phyloP scores from a whole-genome alignment of 2,888 invertebrate genomes.

The Tenodera sinensis region DNA sequence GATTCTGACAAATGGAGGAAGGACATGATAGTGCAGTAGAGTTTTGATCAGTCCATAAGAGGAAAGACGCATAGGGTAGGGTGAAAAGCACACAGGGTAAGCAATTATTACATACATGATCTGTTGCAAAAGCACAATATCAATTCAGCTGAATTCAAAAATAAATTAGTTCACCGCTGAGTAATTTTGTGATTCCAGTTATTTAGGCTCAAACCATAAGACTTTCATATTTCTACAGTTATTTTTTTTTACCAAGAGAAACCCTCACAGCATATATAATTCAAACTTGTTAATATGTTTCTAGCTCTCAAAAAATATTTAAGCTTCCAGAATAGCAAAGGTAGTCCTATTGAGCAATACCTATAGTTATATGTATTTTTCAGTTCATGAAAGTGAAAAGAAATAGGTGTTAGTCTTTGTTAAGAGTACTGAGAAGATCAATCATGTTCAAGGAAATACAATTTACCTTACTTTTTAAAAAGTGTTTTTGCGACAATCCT shows the following conservation, averaged over 20 bases:
- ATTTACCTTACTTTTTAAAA: too few relatives aligned
- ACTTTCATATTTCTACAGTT: background rate
- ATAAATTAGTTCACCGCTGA: too few relatives aligned
- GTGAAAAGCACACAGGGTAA: background rate
- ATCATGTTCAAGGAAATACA: too few relatives aligned
- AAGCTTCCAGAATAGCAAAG: background rate
- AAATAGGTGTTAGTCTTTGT: too few relatives aligned
- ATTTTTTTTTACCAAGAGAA: background rate
- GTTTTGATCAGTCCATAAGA: conserved; percentile 9
- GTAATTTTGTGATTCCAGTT: background rate
- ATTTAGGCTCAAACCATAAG: background rate
- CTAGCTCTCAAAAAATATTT: background rate
- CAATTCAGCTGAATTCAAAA: background rate
- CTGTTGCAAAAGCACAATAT: background rate
- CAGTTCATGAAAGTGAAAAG: too few relatives aligned
- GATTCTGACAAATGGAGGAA: conserved; percentile 11
- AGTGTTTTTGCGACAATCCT: too few relatives aligned
- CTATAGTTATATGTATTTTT: too few relatives aligned
- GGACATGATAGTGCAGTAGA: conserved; percentile 14
- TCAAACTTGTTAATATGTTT: background rate
- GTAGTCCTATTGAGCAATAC: background rate
- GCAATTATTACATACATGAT: background rate
- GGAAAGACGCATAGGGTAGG: background rate
- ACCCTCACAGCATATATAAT: background rate
- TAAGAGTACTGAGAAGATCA: too few relatives aligned